These are phyloP conservation scores for Tachycineta bicolor DNA, from an alignment of 2,113 vertebrate genomes.

Conservation along the genomic window DNA sequence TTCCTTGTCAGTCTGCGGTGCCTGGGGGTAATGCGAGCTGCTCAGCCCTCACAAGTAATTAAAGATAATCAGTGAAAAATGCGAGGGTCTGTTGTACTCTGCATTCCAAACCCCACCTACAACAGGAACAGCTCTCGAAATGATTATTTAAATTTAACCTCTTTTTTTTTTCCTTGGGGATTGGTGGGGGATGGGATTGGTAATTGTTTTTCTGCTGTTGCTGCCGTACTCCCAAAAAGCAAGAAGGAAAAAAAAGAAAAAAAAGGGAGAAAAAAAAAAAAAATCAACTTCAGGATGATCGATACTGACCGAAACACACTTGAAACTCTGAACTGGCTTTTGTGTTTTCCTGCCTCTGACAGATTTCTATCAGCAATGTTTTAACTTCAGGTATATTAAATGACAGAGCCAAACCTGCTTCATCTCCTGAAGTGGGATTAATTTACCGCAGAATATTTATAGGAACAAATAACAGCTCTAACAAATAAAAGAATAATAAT, in stretches of 20 bases:
- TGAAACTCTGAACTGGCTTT: neutral
- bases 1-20: slow-evolving; percentile 70
- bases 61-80: slow-evolving; percentile 84
- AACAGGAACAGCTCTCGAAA: slow-evolving; percentile 31
- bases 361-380: slow-evolving; percentile 56
- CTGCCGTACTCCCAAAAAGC: neutral
- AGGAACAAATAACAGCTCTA: slow-evolving; percentile 52
- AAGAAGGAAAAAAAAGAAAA: neutral
- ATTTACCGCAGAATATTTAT: slow-evolving; percentile 55
- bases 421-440: slow-evolving; percentile 2
- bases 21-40: slow-evolving; percentile 63
- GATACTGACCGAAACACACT: neutral
- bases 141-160: slow-evolving; percentile 69
- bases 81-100: slow-evolving; percentile 63
- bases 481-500: slow-evolving; percentile 51
- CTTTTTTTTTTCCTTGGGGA: neutral
- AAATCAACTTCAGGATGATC: neutral
- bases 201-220: neutral
- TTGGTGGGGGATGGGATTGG: neutral
- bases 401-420: neutral
- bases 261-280: neutral
- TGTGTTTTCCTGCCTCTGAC: neutral
- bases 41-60: slow-evolving; percentile 80
- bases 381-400: slow-evolving; percentile 13
- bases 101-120: slow-evolving; percentile 80